Conservation (phyloP, 2,888 invertebrate species). For the Oscheius onirici region DNA sequence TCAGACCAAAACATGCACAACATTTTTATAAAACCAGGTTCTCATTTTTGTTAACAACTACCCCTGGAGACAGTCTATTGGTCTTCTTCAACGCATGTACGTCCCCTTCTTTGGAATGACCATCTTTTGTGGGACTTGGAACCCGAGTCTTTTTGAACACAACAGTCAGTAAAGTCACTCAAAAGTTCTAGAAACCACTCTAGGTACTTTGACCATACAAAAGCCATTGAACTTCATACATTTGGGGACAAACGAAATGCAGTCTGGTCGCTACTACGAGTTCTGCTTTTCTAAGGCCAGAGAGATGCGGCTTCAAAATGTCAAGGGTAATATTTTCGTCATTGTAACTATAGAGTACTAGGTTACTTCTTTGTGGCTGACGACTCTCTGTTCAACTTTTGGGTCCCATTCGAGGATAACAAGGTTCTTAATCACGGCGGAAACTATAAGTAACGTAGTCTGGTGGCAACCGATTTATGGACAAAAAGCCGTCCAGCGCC, state of each 20-base stretch:
- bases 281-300: background rate
- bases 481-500: too few relatives aligned
- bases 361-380: too few relatives aligned
- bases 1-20: too few relatives aligned
- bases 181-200: background rate
- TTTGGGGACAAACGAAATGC: background rate
- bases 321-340: background rate
- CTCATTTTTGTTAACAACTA: slow-evolving; percentile 2
- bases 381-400: too few relatives aligned
- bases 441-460: too few relatives aligned
- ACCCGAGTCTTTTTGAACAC: background rate
- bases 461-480: too few relatives aligned
- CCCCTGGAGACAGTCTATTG: background rate
- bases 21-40: background rate
- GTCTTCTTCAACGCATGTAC: slow-evolving; percentile 18
- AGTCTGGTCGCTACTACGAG: background rate
- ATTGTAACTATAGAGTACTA: too few relatives aligned
- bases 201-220: background rate
- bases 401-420: too few relatives aligned
- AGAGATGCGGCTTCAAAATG: slow-evolving; percentile 1
- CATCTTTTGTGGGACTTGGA: slow-evolving; percentile 8
- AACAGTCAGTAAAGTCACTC: background rate
- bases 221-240: background rate
- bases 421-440: too few relatives aligned
- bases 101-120: background rate